A percentile compares a stretch with the other conserved stretches of the same genome.
These are phyloP conservation scores for Centrocercus urophasianus DNA, from an alignment of 2,113 vertebrate species.

Conservation along the genomic window DNA sequence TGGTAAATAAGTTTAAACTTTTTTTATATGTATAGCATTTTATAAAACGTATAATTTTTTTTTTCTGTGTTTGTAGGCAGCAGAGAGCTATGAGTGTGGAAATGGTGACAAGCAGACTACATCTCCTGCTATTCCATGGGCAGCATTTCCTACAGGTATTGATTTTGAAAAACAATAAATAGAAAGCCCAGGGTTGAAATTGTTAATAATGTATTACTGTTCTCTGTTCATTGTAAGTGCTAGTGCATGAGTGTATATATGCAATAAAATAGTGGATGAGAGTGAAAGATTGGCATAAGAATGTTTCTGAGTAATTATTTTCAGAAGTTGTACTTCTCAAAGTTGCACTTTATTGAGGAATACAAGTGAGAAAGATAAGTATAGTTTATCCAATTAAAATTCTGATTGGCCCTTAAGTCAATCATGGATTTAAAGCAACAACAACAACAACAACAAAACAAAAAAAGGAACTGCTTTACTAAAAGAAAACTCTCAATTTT, in stretches of 20 bases:
- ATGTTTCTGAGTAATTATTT: neutral
- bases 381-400: neutral
- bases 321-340: neutral
- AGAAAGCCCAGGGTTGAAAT: neutral
- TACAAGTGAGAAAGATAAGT: neutral
- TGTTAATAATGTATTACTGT: neutral
- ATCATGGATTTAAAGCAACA: neutral
- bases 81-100: constrained; percentile 79
- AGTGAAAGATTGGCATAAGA: neutral
- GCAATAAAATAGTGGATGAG: neutral
- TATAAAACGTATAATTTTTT: neutral
- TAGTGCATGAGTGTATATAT: accelerated
- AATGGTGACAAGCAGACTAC: constrained; percentile 73
- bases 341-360: neutral
- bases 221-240: neutral
- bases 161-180: neutral
- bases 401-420: neutral
- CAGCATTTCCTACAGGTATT: constrained; percentile 82
- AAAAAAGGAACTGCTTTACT: neutral
- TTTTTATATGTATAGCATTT: neutral
- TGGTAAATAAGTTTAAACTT: neutral
- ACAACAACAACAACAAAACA: neutral
- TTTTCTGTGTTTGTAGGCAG: constrained; percentile 71
- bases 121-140: constrained; percentile 84
- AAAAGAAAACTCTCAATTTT: neutral